A percentile compares a stretch with the other conserved stretches of the same genome.
phyloP scores from a whole-genome alignment of 2,113 vertebrate species.

The Typhlomys cinereus region DNA sequence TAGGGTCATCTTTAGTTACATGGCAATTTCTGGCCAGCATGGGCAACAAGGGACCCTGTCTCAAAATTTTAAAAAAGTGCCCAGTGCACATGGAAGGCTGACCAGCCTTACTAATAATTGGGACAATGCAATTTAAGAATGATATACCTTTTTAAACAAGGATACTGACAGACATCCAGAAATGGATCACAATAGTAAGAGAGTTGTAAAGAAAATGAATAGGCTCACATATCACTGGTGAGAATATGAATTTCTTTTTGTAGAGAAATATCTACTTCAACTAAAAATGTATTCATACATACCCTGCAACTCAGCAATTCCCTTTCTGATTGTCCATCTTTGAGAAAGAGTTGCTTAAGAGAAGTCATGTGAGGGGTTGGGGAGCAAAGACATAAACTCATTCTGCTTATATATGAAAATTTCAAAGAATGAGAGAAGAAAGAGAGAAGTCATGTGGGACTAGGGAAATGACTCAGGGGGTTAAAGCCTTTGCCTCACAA shows the following conservation, averaged over 20 bases:
- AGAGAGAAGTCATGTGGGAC: too few relatives aligned
- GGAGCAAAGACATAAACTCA: too few relatives aligned
- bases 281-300: neutral
- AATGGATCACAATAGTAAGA: slow-evolving; percentile 10
- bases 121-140: neutral
- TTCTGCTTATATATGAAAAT: too few relatives aligned
- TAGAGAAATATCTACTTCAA: slow-evolving; percentile 1
- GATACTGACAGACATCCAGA: neutral
- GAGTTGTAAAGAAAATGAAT: neutral
- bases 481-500: too few relatives aligned
- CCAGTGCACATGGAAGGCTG: neutral
- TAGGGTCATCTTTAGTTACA: too few relatives aligned
- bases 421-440: too few relatives aligned
- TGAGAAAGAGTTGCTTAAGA: slow-evolving; percentile 9
- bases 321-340: slow-evolving; percentile 9
- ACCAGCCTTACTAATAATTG: neutral
- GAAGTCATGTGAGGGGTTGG: neutral
- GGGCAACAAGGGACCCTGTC: neutral
- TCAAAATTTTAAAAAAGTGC: neutral
- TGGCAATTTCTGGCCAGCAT: neutral
- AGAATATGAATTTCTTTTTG: slow-evolving; percentile 21
- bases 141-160: neutral
- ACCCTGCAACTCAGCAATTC: neutral
- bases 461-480: too few relatives aligned
- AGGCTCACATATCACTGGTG: neutral